These are phyloP conservation scores for Agriopis leucophaearia DNA, from an alignment of 2,888 invertebrate genomes.

Conservation along the genomic window DNA sequence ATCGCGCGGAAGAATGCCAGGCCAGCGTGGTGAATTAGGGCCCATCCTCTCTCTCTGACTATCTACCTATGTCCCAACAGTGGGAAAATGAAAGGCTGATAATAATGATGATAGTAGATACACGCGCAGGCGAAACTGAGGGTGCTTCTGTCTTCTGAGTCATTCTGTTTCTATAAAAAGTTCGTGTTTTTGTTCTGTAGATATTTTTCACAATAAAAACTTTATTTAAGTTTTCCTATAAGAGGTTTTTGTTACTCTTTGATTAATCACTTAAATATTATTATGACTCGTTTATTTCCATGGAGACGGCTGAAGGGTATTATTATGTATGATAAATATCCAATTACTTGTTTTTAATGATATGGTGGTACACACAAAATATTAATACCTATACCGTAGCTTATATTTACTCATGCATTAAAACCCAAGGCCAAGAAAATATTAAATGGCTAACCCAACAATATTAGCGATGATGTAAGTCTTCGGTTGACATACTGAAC, in stretches of 20 bases:
- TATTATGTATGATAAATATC: constrained; percentile 11
- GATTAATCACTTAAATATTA: not conserved
- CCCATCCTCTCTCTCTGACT: no score
- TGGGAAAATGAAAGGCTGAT: no score
- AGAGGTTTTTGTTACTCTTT: not conserved
- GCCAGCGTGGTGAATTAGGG: no score
- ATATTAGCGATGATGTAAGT: constrained; percentile 33
- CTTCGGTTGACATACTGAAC: constrained; percentile 32
- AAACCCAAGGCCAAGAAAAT: constrained; percentile 39
- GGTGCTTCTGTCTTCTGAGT: no score
- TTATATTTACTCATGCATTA: constrained; percentile 38
- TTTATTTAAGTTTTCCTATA: not conserved
- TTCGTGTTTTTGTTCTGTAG: not conserved
- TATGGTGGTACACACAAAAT: constrained; percentile 9
- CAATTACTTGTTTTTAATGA: constrained; percentile 13
- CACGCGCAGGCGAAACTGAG: no score
- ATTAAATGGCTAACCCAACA: constrained; percentile 30
- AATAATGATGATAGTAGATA: no score
- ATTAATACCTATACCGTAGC: constrained; percentile 9
- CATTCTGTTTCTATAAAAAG: no score
- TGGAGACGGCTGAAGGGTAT: not conserved
- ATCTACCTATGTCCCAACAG: no score
- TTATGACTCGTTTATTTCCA: not conserved
- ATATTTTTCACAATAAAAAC: not conserved
- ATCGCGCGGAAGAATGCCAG: no score